These are phyloP conservation scores for Pelodiscus sinensis DNA, from an alignment of 2,113 vertebrate genomes.

Conservation along the genomic window DNA sequence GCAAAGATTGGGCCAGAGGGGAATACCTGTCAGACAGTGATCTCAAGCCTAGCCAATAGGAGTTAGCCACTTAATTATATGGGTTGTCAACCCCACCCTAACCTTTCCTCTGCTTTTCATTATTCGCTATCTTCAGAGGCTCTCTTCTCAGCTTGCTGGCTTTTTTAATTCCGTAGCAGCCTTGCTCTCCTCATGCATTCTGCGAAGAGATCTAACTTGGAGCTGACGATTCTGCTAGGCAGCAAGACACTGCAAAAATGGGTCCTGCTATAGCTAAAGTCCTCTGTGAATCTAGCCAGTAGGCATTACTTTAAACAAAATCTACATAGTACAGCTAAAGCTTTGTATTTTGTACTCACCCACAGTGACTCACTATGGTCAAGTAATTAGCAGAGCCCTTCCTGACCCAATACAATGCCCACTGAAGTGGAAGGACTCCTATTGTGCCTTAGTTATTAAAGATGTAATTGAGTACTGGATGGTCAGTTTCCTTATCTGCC, in stretches of 20 bases:
- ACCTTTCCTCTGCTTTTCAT: background rate
- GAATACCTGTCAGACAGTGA: too few species aligned
- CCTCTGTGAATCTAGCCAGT: background rate
- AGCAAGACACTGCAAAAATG: background rate
- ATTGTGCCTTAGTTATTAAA: background rate
- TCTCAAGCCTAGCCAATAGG: background rate
- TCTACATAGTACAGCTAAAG: background rate
- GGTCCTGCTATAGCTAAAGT: background rate
- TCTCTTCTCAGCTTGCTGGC: background rate
- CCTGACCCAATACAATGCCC: background rate
- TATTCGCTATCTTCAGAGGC: background rate
- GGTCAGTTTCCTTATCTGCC: background rate
- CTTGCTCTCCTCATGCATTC: background rate
- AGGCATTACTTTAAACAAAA: background rate
- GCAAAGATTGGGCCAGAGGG: too few species aligned
- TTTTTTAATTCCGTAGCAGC: background rate
- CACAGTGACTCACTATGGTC: rapidly evolving
- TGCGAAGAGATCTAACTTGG: background rate
- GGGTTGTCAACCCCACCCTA: background rate
- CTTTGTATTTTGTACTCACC: background rate
- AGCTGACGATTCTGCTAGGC: background rate
- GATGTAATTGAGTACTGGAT: background rate
- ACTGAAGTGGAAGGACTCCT: background rate
- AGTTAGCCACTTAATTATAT: background rate
- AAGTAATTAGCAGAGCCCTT: background rate